Evolutionary conservation across 2,888 invertebrate species (phyloP), one percentile per base, ranked within the genome.

Genomic region (Theristus sp.): DNA sequence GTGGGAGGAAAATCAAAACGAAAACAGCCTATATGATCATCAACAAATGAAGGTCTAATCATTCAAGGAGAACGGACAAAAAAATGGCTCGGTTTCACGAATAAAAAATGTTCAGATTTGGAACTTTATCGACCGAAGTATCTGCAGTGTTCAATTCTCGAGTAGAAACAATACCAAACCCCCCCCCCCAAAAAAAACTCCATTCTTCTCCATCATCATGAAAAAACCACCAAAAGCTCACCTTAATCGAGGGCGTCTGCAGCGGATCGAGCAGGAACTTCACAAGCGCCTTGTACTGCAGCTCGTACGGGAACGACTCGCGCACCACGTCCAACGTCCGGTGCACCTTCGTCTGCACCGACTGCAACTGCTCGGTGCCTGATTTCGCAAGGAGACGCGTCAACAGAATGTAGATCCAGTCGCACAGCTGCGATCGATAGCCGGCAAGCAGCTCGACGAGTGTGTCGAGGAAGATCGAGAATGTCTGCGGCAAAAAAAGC

Each of bases 401-500:
- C 73, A 94, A 81, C 59, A 96, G 80, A 67, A 90, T 84, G 71
- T 90, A 90, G 1, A 96, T 80, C 90, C 94, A 94, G 74, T 89
- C 89, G 69, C 85, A 83, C 59, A 96, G 80, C 72, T 93, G 89
- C 65, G 82, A 82, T 72, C 85, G 84, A 76, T 96, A 89, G 49
- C 85, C 83, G 64, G 84, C 79, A 60, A 96, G 84, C 69, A 94
- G 80, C 73, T 91, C 91, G 70, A 87, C 86, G 52, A 96, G 82
- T 0, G 90, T 87, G 74, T 96, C 96, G 73, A 94, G 79, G 75
- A 93, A 89, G 63, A 93, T 78, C 57, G 87, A 86, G 78, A 94
- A 87, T 66, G 91, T 90, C 80, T 78, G 62, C 2, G n/a, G 54
- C 10, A 38, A 38, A 38, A 38, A 38, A 38, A 38, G 10, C 10